Evolutionary conservation across 2,888 invertebrate genomes (phyloP), one percentile per base, ranked within the genome.

Genomic region (Ophion costatus): DNA sequence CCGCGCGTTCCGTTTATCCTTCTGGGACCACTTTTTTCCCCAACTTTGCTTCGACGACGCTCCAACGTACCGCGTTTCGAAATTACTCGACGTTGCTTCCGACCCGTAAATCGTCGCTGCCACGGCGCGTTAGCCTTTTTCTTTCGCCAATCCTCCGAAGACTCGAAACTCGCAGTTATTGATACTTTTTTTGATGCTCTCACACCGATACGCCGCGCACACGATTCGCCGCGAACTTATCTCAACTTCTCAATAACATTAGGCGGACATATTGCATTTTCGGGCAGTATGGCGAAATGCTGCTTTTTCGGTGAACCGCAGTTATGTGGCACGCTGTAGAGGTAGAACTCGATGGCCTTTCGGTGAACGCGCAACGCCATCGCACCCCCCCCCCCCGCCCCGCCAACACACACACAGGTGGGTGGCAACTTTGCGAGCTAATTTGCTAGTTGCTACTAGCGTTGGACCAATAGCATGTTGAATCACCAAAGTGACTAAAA

Each of bases 181-280:
- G 22, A 83, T 0, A 24, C 67, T 74, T 29, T 66, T 2, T 42
- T 64, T 57, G 6, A 57, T 42, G 56, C 33, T 4, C 42, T 74
- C 29, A 29, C 20, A 73, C 64, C 29, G 29, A 56, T 56, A n/a
- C 57, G 71, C 70, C 64, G 76, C 80, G 66, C 24, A 24, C 67
- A 56, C 67, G 74, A 17, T 82, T 84, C 79, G 59, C 66, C 79
- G 79, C 82, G 79, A 76, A 78, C 70, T 76, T 61, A 56, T 77
- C 78, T 73, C 76, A 86, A 51, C 85, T 87, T 88, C 88, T 88
- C 87, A 89, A 91, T 89, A 91, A 91, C 90, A 91, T 90, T 87
- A 88, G 86, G 87, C 87, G 84, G 88, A 90, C 91, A 91, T 91
- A 75, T 88, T 91, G 87, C 79, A 78, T 86, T 87, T 79, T 83